These are phyloP conservation scores for Dromococcyx pavoninus DNA, from an alignment of 2,797 vertebrate species.

Conservation along the genomic window DNA sequence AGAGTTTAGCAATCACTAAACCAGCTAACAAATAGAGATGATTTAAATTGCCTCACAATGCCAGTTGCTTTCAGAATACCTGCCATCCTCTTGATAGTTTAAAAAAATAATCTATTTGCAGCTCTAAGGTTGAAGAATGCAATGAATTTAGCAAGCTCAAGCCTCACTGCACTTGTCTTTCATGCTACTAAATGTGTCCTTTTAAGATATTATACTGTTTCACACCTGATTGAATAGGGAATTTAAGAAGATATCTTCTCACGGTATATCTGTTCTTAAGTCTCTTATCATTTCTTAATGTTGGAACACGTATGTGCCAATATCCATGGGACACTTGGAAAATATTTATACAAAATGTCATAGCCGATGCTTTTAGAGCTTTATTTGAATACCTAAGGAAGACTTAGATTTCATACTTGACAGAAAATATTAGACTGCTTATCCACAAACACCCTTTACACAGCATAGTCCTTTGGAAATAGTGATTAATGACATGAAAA, in stretches of 20 bases:
- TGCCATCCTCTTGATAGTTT: conserved; percentile 47
- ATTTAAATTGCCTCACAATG: conserved; percentile 40
- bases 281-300: conserved; percentile 70
- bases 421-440: not conserved
- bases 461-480: not conserved
- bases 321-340: conserved; percentile 49
- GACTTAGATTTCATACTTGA: conserved; percentile 45
- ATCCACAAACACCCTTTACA: not conserved
- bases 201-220: conserved; percentile 85
- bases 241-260: conserved; percentile 74
- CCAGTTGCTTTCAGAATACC: conserved; percentile 26
- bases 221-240: conserved; percentile 85
- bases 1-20: conserved; percentile 16
- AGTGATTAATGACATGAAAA: not conserved
- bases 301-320: conserved; percentile 42
- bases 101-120: conserved; percentile 70
- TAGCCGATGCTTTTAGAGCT: conserved; percentile 33
- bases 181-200: conserved; percentile 84
- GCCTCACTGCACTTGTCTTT: conserved; percentile 82
- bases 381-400: conserved; percentile 59
- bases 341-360: conserved; percentile 42
- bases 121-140: conserved; percentile 63
- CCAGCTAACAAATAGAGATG: not conserved
- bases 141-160: conserved; percentile 68
- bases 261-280: conserved; percentile 66